Evolutionary conservation across 2,888 invertebrate species (phyloP).

Genomic region (Leucozona laternaria): DNA sequence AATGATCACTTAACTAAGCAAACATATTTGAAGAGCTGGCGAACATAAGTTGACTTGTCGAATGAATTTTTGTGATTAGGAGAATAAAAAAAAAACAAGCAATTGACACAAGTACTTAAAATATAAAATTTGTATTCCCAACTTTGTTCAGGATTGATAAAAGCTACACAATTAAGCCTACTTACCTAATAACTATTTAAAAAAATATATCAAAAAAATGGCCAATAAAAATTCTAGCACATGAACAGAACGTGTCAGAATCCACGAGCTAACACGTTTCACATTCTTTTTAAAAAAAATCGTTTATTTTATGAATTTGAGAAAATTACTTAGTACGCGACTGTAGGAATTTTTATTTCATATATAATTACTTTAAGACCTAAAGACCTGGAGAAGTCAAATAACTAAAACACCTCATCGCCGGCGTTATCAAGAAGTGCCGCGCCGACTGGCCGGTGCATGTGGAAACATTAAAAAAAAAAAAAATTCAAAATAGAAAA

Average conservation of each 20-base stretch:
- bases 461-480: neutral
- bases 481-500: neutral
- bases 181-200: too few species aligned
- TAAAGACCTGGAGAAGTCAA: constrained; percentile 5
- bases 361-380: constrained; percentile 44
- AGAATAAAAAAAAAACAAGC: too few species aligned
- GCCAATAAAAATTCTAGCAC: neutral
- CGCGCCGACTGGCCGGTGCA: neutral
- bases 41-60: too few species aligned
- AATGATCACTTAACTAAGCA: neutral
- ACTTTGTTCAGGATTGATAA: too few species aligned
- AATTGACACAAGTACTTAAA: too few species aligned
- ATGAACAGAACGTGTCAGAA: constrained; percentile 2
- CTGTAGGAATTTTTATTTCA: constrained; percentile 31
- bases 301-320: neutral
- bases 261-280: neutral
- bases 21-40: neutral
- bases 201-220: neutral
- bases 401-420: neutral
- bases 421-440: neutral
- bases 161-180: too few species aligned
- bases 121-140: too few species aligned
- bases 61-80: too few species aligned
- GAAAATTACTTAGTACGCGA: constrained; percentile 12
- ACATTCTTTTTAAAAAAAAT: neutral